A percentile compares a stretch with the other conserved stretches of the same genome.
These are phyloP conservation scores for Drosophila sproati DNA, from an alignment of 1,140 invertebrate species.

Conservation along the genomic window DNA sequence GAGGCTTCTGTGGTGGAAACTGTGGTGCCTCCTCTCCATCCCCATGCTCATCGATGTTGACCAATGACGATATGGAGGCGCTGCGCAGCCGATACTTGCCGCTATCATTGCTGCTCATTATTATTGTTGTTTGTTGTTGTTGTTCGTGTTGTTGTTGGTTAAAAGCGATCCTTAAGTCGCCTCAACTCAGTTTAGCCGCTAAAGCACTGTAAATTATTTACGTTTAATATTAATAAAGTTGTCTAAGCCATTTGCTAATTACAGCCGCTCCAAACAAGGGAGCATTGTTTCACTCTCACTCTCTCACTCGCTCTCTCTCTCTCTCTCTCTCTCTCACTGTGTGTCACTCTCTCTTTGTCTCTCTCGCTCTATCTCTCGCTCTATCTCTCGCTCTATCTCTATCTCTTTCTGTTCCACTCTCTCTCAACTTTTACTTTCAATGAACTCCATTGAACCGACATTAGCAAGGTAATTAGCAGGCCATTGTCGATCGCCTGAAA, in stretches of 20 bases:
- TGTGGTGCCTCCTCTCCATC: conserved; percentile 61
- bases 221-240: conserved; percentile 35
- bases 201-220: conserved; percentile 57
- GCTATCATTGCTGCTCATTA: conserved; percentile 77
- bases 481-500: conserved; percentile 73
- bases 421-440: conserved; percentile 77
- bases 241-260: conserved; percentile 47
- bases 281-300: not conserved
- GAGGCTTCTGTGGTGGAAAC: conserved; percentile 78
- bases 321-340: conserved; percentile 2
- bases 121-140: not conserved
- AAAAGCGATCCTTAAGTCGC: conserved; percentile 18
- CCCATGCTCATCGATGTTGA: conserved; percentile 83
- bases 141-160: not conserved
- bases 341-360: conserved; percentile 1
- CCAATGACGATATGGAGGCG: conserved; percentile 84
- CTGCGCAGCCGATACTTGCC: conserved; percentile 82
- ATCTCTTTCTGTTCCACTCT: conserved; percentile 8
- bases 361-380: conserved; percentile 2
- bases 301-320: not conserved
- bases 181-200: conserved; percentile 43
- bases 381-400: conserved; percentile 2
- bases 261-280: conserved; percentile 21
- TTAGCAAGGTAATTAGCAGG: conserved; percentile 77
- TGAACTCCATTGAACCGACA: conserved; percentile 81